Percentiles rank a stretch among this genome's conserved stretches.
Conservation (phyloP, 2,888 invertebrate genomes). For the Spodoptera picta region DNA sequence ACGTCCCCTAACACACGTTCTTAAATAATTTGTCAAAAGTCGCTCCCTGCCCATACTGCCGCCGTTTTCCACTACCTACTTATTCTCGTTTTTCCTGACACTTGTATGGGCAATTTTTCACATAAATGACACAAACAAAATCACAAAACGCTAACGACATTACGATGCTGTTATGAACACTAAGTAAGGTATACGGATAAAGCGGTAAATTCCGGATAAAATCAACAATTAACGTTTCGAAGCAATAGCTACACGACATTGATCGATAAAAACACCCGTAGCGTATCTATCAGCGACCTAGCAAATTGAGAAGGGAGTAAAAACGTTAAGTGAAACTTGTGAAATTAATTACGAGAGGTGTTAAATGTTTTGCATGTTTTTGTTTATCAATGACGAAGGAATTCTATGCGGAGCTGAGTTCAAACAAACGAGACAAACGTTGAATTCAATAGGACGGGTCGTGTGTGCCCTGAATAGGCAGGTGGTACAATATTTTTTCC, state of each 20-base stretch:
- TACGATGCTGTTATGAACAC: conserved; percentile 15
- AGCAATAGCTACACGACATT: conserved; percentile 58
- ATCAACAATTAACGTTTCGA: conserved; percentile 51
- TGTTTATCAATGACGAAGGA: conserved; percentile 12
- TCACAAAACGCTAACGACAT: conserved; percentile 22
- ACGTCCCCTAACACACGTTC: conserved; percentile 85
- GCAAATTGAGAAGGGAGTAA: conserved; percentile 46
- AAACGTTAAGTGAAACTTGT: conserved; percentile 38
- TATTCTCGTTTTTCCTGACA: conserved; percentile 73
- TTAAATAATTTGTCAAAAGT: conserved; percentile 88
- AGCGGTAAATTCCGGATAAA: conserved; percentile 37
- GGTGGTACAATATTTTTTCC: conserved; percentile 70
- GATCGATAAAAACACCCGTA: conserved; percentile 62
- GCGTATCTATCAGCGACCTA: conserved; percentile 53
- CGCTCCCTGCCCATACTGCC: conserved; percentile 73
- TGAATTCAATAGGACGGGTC: conserved; percentile 55
- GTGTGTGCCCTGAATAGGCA: conserved; percentile 52
- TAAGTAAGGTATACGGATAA: conserved; percentile 38
- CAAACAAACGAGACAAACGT: conserved; percentile 33
- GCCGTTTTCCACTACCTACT: conserved; percentile 68
- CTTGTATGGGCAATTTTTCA: conserved; percentile 67
- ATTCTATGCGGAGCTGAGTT: conserved; percentile 13
- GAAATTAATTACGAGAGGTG: conserved; percentile 39
- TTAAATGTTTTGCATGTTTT: conserved; percentile 23
- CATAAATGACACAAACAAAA: conserved; percentile 56